Evolutionary conservation across 2,888 invertebrate genomes (phyloP).

Genomic region (Perdita meconis): DNA sequence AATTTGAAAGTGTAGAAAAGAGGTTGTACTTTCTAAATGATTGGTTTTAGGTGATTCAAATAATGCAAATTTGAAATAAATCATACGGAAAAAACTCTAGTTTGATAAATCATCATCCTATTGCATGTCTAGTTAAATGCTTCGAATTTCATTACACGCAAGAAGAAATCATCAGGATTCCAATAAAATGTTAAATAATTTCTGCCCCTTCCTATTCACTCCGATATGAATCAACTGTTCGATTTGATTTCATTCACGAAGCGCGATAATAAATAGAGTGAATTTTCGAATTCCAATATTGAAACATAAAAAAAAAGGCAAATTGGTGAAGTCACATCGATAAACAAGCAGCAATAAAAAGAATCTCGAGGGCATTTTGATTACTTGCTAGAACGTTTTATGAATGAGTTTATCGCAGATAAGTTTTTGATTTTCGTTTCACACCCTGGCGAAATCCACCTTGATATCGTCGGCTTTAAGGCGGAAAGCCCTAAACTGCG

Average conservation of each 20-base stretch:
- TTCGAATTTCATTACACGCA: no score
- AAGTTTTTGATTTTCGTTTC: constrained; percentile 7
- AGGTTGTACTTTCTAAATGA: no score
- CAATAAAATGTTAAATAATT: no score
- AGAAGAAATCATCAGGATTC: no score
- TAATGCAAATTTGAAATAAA: no score
- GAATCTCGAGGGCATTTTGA: constrained; percentile 21
- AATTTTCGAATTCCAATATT: constrained; percentile 21
- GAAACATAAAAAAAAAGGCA: background rate
- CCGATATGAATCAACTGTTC: constrained; percentile 5
- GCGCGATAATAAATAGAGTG: constrained; percentile 21
- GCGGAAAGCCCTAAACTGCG: background rate
- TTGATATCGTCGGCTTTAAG: background rate
- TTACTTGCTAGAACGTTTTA: constrained; percentile 9
- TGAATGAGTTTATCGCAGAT: background rate
- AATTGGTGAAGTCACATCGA: no score
- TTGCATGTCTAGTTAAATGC: no score
- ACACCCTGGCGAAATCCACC: background rate
- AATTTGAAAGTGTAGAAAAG: no score
- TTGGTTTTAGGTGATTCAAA: no score
- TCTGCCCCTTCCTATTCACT: constrained; percentile 33
- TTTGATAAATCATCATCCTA: no score
- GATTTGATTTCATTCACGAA: constrained; percentile 36
- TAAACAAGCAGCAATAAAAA: constrained; percentile 11
- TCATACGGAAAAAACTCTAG: no score